These are phyloP conservation scores for Notechis scutatus DNA, from an alignment of 2,113 vertebrate genomes.

Conservation along the genomic window DNA sequence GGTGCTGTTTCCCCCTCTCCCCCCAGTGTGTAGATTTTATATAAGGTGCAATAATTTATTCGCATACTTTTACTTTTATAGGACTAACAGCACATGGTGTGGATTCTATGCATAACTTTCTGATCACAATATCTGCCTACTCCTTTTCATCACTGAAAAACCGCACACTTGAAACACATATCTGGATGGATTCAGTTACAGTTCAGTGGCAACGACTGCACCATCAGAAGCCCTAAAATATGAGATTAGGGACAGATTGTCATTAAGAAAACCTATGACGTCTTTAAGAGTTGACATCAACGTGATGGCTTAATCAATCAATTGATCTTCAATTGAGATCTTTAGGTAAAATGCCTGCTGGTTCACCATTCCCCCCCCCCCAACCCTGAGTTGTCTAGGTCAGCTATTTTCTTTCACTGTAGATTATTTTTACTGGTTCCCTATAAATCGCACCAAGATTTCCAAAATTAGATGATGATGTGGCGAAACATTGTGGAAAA, in stretches of 20 bases:
- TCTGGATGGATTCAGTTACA: neutral
- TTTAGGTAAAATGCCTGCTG: neutral
- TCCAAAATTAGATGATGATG: neutral
- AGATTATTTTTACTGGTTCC: neutral
- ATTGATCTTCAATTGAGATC: neutral
- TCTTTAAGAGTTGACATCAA: neutral
- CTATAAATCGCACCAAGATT: neutral
- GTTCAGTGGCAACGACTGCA: neutral
- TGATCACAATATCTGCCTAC: neutral
- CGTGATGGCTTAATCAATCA: neutral
- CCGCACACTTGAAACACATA: neutral
- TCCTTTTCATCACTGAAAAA: neutral
- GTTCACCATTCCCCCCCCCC: neutral
- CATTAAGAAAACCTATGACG: neutral
- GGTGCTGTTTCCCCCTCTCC: neutral
- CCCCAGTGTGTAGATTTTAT: neutral
- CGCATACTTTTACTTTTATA: neutral
- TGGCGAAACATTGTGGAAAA: neutral
- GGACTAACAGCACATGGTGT: neutral
- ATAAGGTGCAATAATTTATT: neutral
- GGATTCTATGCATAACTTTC: neutral
- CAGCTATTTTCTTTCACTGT: neutral
- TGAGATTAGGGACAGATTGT: neutral
- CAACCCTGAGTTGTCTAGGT: neutral
- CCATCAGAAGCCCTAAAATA: neutral